Conservation (phyloP, 2,113 vertebrate genomes). For the Eurypyga helias region DNA sequence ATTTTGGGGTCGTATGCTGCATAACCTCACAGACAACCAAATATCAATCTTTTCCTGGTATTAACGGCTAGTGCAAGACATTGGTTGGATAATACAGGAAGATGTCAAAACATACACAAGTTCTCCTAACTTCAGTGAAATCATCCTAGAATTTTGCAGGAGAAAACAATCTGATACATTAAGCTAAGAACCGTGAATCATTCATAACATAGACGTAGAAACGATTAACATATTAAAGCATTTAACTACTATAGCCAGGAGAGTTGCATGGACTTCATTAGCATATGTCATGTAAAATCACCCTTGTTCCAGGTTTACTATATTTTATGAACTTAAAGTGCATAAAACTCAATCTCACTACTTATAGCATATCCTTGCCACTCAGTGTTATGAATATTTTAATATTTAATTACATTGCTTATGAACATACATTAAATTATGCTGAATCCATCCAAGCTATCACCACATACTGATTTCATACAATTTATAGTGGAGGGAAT, state of each 20-base stretch:
- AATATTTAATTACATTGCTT: conserved; percentile 6
- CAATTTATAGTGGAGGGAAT: not conserved
- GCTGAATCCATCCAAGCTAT: conserved; percentile 9
- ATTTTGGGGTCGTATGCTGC: not conserved
- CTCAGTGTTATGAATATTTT: not conserved
- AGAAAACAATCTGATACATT: not conserved
- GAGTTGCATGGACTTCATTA: not conserved
- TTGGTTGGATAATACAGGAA: not conserved
- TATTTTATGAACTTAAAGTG: not conserved
- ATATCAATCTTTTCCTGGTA: not conserved
- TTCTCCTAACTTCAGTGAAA: not conserved
- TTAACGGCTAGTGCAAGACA: not conserved
- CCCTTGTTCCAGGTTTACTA: conserved; percentile 8
- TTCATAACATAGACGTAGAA: not conserved
- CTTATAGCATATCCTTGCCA: not conserved
- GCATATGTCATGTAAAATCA: not conserved
- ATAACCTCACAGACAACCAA: not conserved
- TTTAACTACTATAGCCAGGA: conserved; percentile 4
- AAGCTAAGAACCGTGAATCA: conserved; percentile 2
- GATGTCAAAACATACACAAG: not conserved
- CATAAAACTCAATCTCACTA: not conserved
- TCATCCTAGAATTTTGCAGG: not conserved
- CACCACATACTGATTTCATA: conserved; percentile 10
- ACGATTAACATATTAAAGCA: conserved; percentile 19
- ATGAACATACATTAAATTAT: not conserved